A percentile compares a stretch with the other conserved stretches of the same genome.
phyloP scores from a whole-genome alignment of 2,888 invertebrate genomes.

The Hypselothyrea guttata region DNA sequence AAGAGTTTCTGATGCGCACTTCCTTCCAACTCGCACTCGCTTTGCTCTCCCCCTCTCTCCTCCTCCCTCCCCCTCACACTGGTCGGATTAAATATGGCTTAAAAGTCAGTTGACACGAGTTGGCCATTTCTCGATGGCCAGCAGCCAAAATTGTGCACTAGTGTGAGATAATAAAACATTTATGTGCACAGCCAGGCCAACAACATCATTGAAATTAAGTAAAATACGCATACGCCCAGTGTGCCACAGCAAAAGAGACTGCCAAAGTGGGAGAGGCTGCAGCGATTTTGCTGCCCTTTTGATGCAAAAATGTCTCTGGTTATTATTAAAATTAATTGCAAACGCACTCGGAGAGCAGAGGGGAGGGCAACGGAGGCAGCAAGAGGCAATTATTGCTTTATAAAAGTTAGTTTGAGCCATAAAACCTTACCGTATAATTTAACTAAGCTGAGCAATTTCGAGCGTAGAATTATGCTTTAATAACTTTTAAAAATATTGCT shows the following conservation, averaged over 20 bases:
- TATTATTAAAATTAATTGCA: constrained; percentile 64
- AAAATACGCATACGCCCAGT: constrained; percentile 52
- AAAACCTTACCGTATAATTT: no score
- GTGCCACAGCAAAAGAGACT: no score
- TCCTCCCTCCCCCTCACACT: constrained; percentile 15
- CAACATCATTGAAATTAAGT: constrained; percentile 71
- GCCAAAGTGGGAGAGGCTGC: no score
- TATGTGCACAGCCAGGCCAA: constrained; percentile 62
- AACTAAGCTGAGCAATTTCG: no score
- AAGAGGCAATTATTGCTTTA: constrained; percentile 18
- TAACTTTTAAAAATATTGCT: no score
- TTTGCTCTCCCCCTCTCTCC: no score
- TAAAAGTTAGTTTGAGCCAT: constrained; percentile 17
- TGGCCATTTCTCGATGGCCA: constrained; percentile 66
- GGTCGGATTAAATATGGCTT: constrained; percentile 74
- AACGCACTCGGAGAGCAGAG: constrained; percentile 3
- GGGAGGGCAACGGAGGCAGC: neutral
- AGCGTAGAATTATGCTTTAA: no score
- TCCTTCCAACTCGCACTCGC: no score
- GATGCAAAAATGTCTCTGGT: constrained; percentile 53
- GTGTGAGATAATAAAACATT: constrained; percentile 74
- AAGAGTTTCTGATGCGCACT: constrained; percentile 54
- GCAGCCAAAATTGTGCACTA: constrained; percentile 53
- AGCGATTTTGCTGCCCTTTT: no score
- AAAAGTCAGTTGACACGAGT: constrained; percentile 76